Percentiles rank a stretch among this genome's conserved stretches.
These are phyloP conservation scores for Regulus satrapa DNA, from an alignment of 2,113 vertebrate genomes.

Conservation along the genomic window DNA sequence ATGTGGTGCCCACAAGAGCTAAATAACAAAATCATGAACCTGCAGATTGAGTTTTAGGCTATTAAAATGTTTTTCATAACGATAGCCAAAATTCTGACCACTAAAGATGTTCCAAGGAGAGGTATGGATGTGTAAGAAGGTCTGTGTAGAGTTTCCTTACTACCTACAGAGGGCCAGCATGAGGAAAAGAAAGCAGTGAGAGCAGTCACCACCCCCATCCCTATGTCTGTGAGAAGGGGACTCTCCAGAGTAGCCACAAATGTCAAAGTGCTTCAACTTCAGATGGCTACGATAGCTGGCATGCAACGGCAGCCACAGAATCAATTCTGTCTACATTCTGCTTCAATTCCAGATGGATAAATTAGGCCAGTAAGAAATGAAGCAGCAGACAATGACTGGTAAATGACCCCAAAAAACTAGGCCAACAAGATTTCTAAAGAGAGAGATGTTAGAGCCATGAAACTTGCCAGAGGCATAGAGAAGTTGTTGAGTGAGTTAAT, in stretches of 20 bases:
- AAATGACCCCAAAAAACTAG: conserved; percentile 42
- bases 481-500: conserved; percentile 7
- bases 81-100: neutral
- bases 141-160: neutral
- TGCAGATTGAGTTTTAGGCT: neutral
- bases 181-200: neutral
- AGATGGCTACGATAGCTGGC: neutral
- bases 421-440: neutral
- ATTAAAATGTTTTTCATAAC: neutral
- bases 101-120: neutral
- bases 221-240: neutral
- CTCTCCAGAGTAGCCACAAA: neutral
- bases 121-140: neutral
- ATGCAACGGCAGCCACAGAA: neutral
- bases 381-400: conserved; percentile 23
- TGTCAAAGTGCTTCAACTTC: neutral
- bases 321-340: neutral
- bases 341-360: conserved; percentile 42
- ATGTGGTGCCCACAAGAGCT: neutral
- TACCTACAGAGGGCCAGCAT: neutral
- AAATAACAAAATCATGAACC: neutral
- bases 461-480: neutral
- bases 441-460: neutral
- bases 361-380: conserved; percentile 32
- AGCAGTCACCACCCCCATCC: neutral